These are phyloP conservation scores for Actinostola sp. DNA, from an alignment of 92 coral and sea anemone species.

Conservation along the genomic window DNA sequence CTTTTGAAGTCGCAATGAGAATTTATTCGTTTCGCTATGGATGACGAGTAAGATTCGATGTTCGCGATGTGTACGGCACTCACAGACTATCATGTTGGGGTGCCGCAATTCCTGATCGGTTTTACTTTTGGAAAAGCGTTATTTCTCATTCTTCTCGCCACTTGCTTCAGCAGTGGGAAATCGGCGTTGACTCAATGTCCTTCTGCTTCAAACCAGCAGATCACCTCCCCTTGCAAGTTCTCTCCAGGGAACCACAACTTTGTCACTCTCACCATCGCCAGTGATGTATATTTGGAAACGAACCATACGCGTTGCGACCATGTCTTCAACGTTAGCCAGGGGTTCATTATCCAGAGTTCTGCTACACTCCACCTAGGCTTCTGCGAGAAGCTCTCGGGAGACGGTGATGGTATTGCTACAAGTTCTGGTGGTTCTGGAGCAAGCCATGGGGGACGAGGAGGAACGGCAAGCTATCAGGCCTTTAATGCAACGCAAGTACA, in stretches of 20 bases:
- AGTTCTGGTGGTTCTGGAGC: constrained; percentile 55
- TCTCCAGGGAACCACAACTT: constrained; percentile 43
- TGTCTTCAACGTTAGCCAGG: constrained; percentile 33
- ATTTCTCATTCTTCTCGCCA: background rate
- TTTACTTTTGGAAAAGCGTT: background rate
- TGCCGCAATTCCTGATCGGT: background rate
- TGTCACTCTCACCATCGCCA: constrained; percentile 28
- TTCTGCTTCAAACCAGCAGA: constrained; percentile 9
- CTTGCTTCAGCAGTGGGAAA: background rate
- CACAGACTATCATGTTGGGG: too few relatives aligned
- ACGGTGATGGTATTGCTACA: constrained; percentile 30
- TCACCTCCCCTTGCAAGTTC: constrained; percentile 49
- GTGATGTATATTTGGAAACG: constrained; percentile 49
- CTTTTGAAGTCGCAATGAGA: too few relatives aligned
- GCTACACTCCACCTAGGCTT: constrained; percentile 45
- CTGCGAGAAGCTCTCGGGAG: constrained; percentile 23
- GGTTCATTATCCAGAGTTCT: constrained; percentile 33
- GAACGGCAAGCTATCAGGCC: constrained; percentile 33
- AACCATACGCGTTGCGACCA: constrained; percentile 27
- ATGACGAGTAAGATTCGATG: too few relatives aligned
- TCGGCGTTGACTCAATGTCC: constrained; percentile 17
- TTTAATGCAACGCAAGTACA: constrained; percentile 36
- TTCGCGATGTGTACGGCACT: too few relatives aligned
- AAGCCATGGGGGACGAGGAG: constrained; percentile 63
- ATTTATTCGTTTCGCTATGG: too few relatives aligned